Conservation (phyloP, 2,113 vertebrate species). For the Gnathonemus longibarbis region DNA sequence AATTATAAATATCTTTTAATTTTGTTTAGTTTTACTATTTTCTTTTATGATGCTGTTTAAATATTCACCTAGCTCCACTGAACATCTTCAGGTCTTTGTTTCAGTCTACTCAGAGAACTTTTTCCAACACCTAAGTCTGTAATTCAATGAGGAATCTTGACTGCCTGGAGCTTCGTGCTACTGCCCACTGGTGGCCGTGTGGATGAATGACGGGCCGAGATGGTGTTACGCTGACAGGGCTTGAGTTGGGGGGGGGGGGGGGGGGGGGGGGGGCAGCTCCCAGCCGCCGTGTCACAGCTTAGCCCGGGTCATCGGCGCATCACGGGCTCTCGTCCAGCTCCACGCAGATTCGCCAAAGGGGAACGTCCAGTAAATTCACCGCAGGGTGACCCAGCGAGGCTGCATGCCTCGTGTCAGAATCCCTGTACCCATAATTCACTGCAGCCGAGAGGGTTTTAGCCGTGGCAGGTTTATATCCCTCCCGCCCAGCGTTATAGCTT, state of each 20-base stretch:
- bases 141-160: not conserved
- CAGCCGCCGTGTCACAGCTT: not conserved
- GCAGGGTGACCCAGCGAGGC: not conserved
- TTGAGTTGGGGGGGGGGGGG: not conserved
- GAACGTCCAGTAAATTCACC: not conserved
- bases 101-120: constrained; percentile 65
- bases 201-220: constrained; percentile 22
- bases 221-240: not conserved
- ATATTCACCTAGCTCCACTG: not conserved
- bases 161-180: constrained; percentile 36
- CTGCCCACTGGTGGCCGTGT: constrained; percentile 31
- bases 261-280: not conserved
- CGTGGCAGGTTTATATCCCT: not conserved
- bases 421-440: constrained; percentile 55
- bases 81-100: constrained; percentile 26
- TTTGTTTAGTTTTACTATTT: not conserved
- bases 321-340: not conserved
- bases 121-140: not conserved
- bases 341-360: not conserved
- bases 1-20: not conserved
- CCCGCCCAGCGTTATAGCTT: not conserved
- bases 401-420: constrained; percentile 26
- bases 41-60: not conserved
- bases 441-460: not conserved
- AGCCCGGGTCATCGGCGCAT: not conserved